Base-by-base conservation (phyloP, 2,113 vertebrate species). In the Oriolus oriolus region DNA sequence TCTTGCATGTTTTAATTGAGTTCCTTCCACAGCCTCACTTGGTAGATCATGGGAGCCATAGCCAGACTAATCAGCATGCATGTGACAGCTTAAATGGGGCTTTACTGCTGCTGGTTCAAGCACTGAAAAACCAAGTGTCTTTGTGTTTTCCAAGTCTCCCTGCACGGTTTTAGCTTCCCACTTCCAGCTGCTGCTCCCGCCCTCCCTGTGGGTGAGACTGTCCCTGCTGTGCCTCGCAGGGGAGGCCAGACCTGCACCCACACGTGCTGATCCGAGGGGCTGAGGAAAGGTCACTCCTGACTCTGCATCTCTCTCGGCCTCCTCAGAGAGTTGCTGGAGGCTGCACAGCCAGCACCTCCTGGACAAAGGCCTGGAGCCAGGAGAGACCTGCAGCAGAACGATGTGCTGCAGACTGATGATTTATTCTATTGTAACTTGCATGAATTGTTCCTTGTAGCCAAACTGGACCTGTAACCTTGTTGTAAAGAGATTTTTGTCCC, bases 401-500 rank as follows among this genome's bases (percentile, higher is more conserved):
- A 8, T 56, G 63, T 68, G 84, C 77, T 68, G 71, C 37, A 50
- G 37, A 50, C 16, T 37, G 59, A 41, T 35, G n/a, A 23, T 80
- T 27, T n/a, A 26, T 84, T 71, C 26, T 56, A 6, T 56, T 66
- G 52, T 57, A 68, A 64, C 39, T 63, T 71, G 95, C 64, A 75
- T 56, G 60, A 68, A 28, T 56, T 68, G 68, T 54, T 75, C 39
- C 87, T 47, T 33, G 61, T 88, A 74, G 83, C 80, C 27, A 30
- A 86, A 74, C 68, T 0, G 1, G 60, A 60, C 60, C 64, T 69
- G 24, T 76, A 14, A 35, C 52, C 33, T 78, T 56, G 71, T 54
- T 86, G 44, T 75, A 70, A 49, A 47, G 85, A 84, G 80, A 53
- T 35, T 87, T 94, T 59, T 92, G 49, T 93, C 82, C 90, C 75